Percentiles rank a stretch among this genome's conserved stretches.
phyloP scores from a whole-genome alignment of 2,888 invertebrate genomes.

The Chrysomela aeneicollis region DNA sequence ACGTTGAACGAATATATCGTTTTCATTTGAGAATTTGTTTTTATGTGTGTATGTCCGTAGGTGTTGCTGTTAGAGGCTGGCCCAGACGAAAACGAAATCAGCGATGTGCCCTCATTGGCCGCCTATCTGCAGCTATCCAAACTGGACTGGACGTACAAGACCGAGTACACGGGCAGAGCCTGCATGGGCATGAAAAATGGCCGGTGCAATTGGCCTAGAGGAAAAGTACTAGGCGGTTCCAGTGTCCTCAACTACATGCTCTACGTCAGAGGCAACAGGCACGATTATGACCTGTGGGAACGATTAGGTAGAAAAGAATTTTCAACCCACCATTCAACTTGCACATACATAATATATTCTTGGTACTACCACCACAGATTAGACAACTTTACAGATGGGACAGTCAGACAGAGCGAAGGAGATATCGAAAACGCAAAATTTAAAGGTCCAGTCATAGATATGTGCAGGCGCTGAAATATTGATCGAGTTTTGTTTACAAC shows the following conservation, averaged over 20 bases:
- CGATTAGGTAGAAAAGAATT: constrained; percentile 59
- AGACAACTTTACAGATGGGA: too few species aligned
- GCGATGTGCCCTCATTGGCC: constrained; percentile 86
- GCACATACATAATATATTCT: too few species aligned
- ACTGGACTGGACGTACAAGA: constrained; percentile 90
- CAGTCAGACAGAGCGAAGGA: too few species aligned
- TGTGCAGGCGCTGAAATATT: too few species aligned
- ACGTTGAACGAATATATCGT: too few species aligned
- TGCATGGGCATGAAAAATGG: constrained; percentile 84
- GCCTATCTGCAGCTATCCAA: constrained; percentile 87
- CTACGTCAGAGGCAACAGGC: constrained; percentile 81
- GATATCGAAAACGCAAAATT: too few species aligned
- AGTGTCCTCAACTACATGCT: constrained; percentile 91
- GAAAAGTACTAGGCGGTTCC: constrained; percentile 89
- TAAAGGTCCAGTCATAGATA: too few species aligned
- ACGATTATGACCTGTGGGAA: constrained; percentile 92
- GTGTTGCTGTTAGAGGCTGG: constrained; percentile 84
- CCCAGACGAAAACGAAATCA: constrained; percentile 87
- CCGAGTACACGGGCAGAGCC: constrained; percentile 81
- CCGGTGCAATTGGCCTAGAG: constrained; percentile 88
- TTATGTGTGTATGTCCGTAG: too few species aligned
- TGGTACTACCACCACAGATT: too few species aligned
- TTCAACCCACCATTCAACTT: background rate
- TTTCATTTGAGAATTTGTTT: too few species aligned
- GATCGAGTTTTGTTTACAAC: too few species aligned